These are phyloP conservation scores for Neolamprologus hecqui DNA, from an alignment of 2,113 vertebrate genomes.

Conservation along the genomic window DNA sequence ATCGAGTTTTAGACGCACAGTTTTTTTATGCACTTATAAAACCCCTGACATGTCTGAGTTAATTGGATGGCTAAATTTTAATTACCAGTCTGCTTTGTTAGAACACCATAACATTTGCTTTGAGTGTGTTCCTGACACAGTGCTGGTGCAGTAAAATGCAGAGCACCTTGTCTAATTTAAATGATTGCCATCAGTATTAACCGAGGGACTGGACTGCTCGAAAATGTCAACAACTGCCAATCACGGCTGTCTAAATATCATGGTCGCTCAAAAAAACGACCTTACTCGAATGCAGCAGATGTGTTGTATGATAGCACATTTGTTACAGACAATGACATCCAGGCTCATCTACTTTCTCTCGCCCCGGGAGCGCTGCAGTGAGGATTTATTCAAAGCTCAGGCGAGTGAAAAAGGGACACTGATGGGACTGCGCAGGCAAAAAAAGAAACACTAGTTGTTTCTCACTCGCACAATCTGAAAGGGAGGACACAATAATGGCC, in stretches of 20 bases:
- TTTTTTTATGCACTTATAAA: not conserved
- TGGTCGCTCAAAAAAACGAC: not conserved
- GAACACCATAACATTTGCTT: not conserved
- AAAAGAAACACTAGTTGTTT: not conserved
- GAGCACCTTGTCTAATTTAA: slow-evolving; percentile 24
- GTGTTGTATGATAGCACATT: not conserved
- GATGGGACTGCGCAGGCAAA: not conserved
- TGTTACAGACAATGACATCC: not conserved
- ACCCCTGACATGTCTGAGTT: not conserved
- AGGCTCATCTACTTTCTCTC: not conserved
- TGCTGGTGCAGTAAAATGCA: not conserved
- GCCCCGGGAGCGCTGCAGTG: not conserved
- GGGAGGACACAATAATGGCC: slow-evolving; percentile 14
- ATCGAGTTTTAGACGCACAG: not conserved
- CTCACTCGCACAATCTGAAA: not conserved
- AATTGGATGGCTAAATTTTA: not conserved
- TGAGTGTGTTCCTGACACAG: not conserved
- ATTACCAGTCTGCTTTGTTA: not conserved
- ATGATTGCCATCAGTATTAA: slow-evolving; percentile 25
- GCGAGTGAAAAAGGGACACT: not conserved
- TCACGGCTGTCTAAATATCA: slow-evolving; percentile 48
- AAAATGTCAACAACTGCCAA: slow-evolving; percentile 56
- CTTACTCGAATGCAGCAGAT: not conserved
- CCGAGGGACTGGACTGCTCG: not conserved
- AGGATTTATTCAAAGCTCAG: not conserved